These are phyloP conservation scores for Dasyurus viverrinus DNA, from an alignment of 2,113 vertebrate species.

Conservation along the genomic window DNA sequence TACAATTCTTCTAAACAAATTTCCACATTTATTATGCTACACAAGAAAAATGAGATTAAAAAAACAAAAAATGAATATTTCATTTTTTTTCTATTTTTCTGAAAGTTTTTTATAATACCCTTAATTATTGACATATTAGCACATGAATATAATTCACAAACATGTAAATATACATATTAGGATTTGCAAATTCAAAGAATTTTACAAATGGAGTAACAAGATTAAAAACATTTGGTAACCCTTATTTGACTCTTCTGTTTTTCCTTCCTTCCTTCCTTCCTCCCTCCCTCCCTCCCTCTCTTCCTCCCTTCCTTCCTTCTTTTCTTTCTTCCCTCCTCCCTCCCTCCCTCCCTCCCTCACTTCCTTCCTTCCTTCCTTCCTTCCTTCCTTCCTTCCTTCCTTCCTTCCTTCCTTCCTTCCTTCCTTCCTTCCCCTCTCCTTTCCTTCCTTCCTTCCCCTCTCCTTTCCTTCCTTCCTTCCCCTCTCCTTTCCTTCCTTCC, in stretches of 20 bases:
- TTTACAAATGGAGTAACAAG: neutral
- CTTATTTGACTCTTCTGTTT: neutral
- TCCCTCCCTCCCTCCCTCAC: rapidly evolving
- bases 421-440: too few species aligned
- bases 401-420: neutral
- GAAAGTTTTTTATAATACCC: neutral
- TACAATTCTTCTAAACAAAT: too few species aligned
- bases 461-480: too few species aligned
- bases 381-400: too few species aligned
- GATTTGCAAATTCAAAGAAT: neutral
- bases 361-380: neutral
- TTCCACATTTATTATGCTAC: too few species aligned
- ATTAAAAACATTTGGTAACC: neutral
- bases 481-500: rapidly evolving
- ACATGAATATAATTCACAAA: neutral
- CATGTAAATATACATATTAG: neutral
- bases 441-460: rapidly evolving
- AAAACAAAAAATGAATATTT: neutral
- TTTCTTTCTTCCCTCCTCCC: too few species aligned
- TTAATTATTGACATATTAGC: neutral
- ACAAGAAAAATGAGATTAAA: too few species aligned
- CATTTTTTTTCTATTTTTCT: neutral
- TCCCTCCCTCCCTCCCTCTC: too few species aligned
- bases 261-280: rapidly evolving
- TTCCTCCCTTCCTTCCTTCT: too few species aligned